These are phyloP conservation scores for Acleris literana DNA, from an alignment of 2,888 invertebrate genomes.

Conservation along the genomic window DNA sequence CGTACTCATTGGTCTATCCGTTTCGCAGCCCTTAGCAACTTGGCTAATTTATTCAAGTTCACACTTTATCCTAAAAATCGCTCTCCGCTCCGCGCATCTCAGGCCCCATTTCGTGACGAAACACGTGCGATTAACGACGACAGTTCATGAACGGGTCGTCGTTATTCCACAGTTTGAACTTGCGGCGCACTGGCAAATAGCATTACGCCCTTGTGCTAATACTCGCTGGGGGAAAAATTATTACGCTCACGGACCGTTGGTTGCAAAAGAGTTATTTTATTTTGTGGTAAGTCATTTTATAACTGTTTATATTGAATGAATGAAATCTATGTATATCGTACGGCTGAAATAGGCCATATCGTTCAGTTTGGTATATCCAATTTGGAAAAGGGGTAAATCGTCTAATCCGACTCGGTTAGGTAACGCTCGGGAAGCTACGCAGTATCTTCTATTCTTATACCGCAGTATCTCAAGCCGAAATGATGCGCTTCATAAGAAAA, in stretches of 20 bases:
- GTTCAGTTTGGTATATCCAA: too few relatives aligned
- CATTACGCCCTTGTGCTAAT: constrained; percentile 19
- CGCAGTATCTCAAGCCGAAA: too few relatives aligned
- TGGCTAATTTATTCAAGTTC: neutral
- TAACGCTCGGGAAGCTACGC: too few relatives aligned
- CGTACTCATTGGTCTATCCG: too few relatives aligned
- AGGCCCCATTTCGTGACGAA: neutral
- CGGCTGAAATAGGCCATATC: too few relatives aligned
- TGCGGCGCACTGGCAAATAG: constrained; percentile 24
- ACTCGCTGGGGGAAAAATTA: constrained; percentile 12
- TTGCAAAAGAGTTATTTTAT: neutral
- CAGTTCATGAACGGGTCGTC: constrained; percentile 29
- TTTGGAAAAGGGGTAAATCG: too few relatives aligned
- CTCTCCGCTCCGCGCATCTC: constrained; percentile 13
- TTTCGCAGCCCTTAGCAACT: too few relatives aligned
- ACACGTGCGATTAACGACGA: constrained; percentile 28
- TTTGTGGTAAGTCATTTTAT: neutral
- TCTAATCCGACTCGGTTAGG: too few relatives aligned
- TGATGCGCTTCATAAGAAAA: too few relatives aligned
- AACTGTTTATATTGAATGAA: too few relatives aligned
- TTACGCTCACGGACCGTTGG: constrained; percentile 13
- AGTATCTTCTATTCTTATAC: too few relatives aligned
- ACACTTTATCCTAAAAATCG: neutral
- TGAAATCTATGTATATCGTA: too few relatives aligned
- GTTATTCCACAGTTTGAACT: constrained; percentile 27